Evolutionary conservation across 2,113 vertebrate genomes (phyloP).

Genomic region (Callospermophilus lateralis): DNA sequence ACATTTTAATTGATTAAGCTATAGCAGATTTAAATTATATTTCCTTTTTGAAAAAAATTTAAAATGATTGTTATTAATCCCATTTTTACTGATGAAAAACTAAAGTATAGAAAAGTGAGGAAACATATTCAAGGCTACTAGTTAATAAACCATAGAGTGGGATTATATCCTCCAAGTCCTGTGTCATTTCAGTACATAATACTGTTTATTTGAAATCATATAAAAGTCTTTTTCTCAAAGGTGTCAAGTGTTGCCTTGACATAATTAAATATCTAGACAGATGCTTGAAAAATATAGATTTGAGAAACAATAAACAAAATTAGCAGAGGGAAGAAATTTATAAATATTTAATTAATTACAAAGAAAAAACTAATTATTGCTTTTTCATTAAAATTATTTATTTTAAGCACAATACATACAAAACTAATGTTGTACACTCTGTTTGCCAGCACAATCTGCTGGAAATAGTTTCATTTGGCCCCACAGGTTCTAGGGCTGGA

Average conservation of each 20-base stretch:
- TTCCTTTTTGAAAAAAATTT: neutral
- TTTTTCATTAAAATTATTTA: neutral
- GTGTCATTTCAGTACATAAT: neutral
- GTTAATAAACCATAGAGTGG: neutral
- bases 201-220: neutral
- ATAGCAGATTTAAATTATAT: neutral
- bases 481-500: neutral
- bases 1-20: neutral
- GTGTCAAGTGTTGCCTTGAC: neutral
- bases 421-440: neutral
- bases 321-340: neutral
- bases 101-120: neutral
- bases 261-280: neutral
- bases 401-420: neutral
- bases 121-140: neutral
- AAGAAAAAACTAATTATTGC: neutral
- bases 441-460: conserved; percentile 1
- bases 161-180: neutral
- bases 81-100: neutral
- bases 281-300: neutral
- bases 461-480: conserved; percentile 55
- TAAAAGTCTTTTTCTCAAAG: neutral
- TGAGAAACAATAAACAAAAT: conserved; percentile 35
- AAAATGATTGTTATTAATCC: neutral
- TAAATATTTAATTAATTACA: neutral